Percentiles rank a stretch among this genome's conserved stretches.
Conservation (phyloP, 2,797 vertebrate species). For the Adrianichthys oophorus region DNA sequence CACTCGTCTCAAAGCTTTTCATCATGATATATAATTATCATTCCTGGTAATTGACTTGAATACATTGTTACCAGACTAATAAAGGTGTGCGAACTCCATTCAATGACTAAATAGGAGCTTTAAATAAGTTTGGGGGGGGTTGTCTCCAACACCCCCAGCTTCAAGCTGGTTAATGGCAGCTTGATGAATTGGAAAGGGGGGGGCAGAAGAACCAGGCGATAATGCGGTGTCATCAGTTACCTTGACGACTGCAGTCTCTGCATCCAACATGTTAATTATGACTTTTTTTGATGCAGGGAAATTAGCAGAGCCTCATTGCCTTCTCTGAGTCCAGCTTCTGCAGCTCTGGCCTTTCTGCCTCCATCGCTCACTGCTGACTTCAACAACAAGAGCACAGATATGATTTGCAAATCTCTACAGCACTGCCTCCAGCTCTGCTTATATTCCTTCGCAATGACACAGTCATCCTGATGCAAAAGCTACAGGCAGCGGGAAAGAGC, state of each 20-base stretch:
- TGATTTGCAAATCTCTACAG: slow-evolving; percentile 54
- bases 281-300: slow-evolving; percentile 38
- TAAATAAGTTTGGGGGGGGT: slow-evolving; percentile 35
- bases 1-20: neutral
- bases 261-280: slow-evolving; percentile 67
- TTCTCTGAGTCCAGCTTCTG: slow-evolving; percentile 29
- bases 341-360: slow-evolving; percentile 34
- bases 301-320: slow-evolving; percentile 57
- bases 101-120: slow-evolving; percentile 45
- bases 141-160: slow-evolving; percentile 17
- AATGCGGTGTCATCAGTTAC: slow-evolving; percentile 73
- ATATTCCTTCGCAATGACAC: slow-evolving; percentile 15
- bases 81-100: slow-evolving; percentile 27
- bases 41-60: slow-evolving; percentile 24
- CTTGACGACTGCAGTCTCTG: slow-evolving; percentile 66
- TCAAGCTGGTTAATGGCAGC: slow-evolving; percentile 44
- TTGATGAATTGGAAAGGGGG: slow-evolving; percentile 53
- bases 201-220: slow-evolving; percentile 52
- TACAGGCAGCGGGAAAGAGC: slow-evolving; percentile 6
- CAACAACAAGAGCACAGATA: slow-evolving; percentile 44
- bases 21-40: slow-evolving; percentile 27
- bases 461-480: slow-evolving; percentile 10
- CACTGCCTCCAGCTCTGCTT: slow-evolving; percentile 26
- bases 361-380: slow-evolving; percentile 37
- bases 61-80: slow-evolving; percentile 28